phyloP scores from a whole-genome alignment of 1,140 invertebrate species.

The Eciton burchellii region DNA sequence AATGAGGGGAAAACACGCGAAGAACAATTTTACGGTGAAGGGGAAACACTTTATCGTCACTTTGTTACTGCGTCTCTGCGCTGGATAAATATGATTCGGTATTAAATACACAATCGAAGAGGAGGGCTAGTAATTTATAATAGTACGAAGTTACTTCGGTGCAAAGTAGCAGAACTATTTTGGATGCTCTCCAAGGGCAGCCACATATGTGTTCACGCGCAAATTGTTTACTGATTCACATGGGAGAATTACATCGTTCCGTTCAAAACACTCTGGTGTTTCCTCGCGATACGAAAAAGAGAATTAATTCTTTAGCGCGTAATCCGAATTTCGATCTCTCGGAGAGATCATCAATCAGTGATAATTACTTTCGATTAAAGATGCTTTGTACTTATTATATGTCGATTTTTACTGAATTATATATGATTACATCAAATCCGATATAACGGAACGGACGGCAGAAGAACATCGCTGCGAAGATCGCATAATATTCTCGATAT shows the following conservation, averaged over 20 bases:
- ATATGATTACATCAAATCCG: not conserved
- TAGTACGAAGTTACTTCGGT: conserved; percentile 62
- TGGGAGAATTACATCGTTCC: conserved; percentile 43
- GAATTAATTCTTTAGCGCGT: not conserved
- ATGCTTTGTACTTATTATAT: no score
- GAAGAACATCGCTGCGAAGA: not conserved
- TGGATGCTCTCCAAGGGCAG: conserved; percentile 75
- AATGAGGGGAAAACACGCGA: not conserved
- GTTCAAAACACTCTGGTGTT: not conserved
- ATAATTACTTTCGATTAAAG: not conserved
- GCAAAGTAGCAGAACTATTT: conserved; percentile 71
- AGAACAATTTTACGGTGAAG: not conserved
- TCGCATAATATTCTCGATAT: not conserved
- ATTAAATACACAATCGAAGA: conserved; percentile 64
- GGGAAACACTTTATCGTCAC: conserved; percentile 15
- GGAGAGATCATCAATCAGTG: no score
- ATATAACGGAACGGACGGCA: not conserved
- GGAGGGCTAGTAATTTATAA: conserved; percentile 54
- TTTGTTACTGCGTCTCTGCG: conserved; percentile 27
- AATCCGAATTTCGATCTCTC: no score
- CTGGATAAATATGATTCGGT: conserved; percentile 59
- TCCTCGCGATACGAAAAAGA: not conserved
- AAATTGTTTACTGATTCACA: conserved; percentile 61
- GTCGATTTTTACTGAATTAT: no score
- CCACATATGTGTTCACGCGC: conserved; percentile 63